Conservation (phyloP, 2,797 vertebrate genomes). For the Phylloscopus collybita region DNA sequence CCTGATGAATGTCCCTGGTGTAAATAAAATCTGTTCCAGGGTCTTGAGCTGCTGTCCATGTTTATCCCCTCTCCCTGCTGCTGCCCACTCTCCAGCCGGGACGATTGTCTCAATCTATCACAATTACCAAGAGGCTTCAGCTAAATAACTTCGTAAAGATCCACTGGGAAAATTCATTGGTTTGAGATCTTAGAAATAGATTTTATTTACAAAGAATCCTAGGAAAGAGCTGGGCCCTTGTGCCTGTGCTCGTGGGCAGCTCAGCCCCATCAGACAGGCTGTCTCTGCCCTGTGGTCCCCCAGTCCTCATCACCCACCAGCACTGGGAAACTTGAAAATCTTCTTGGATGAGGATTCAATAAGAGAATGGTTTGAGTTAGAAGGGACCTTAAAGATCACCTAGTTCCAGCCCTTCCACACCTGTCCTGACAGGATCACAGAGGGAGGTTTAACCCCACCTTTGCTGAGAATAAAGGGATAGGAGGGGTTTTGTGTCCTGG, state of each 20-base stretch:
- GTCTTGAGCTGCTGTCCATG: neutral
- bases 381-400: neutral
- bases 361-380: neutral
- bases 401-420: neutral
- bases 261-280: neutral
- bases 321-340: neutral
- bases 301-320: neutral
- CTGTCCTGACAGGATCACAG: rapidly evolving
- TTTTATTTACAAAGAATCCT: constrained; percentile 54
- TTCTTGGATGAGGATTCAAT: neutral
- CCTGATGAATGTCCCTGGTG: constrained; percentile 35
- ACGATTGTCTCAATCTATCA: constrained; percentile 66
- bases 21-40: constrained; percentile 23
- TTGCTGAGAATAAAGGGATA: neutral
- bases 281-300: neutral
- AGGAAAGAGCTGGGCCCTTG: neutral
- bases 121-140: constrained; percentile 65
- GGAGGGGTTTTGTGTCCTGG: neutral
- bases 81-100: constrained; percentile 21
- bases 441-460: neutral
- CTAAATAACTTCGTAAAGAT: constrained; percentile 67
- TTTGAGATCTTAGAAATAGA: constrained; percentile 52
- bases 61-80: neutral
- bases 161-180: constrained; percentile 54
- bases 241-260: neutral